These are phyloP conservation scores for Sebastes steindachneri DNA, from an alignment of 2,797 vertebrate genomes.

Conservation along the genomic window DNA sequence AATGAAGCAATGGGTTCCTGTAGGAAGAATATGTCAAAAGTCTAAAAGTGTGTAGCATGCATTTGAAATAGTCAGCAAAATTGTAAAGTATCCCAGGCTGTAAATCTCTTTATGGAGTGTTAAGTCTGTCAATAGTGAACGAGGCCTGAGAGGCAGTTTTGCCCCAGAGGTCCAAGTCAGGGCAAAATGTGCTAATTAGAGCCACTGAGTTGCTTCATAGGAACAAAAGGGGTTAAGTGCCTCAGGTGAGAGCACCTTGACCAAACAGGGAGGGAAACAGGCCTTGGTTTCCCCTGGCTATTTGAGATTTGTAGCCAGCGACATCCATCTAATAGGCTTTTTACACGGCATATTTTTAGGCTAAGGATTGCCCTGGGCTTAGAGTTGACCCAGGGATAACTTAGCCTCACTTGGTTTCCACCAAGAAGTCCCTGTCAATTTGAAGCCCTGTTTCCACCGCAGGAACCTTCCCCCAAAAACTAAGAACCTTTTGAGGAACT, in stretches of 20 bases:
- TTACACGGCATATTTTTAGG: neutral
- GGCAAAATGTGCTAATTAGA: neutral
- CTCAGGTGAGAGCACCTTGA: neutral
- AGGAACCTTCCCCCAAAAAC: neutral
- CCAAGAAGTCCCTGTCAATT: neutral
- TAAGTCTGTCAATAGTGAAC: neutral
- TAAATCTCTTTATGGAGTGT: neutral
- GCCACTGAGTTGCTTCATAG: neutral
- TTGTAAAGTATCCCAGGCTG: neutral
- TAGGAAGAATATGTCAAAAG: neutral
- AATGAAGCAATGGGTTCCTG: neutral
- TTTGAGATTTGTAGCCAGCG: neutral
- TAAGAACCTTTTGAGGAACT: too few species aligned
- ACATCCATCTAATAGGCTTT: neutral
- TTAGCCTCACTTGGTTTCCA: too few species aligned
- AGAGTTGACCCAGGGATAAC: neutral
- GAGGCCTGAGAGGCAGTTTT: neutral
- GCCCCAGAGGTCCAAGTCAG: neutral
- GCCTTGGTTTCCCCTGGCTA: neutral
- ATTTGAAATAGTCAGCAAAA: neutral
- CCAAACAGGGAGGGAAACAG: neutral
- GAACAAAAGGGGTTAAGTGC: neutral
- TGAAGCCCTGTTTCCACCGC: neutral
- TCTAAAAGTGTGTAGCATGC: neutral
- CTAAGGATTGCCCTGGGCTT: neutral